Evolutionary conservation across 2,888 invertebrate species (phyloP), one percentile per base, ranked within the genome.

Genomic region (Xylota sylvarum): DNA sequence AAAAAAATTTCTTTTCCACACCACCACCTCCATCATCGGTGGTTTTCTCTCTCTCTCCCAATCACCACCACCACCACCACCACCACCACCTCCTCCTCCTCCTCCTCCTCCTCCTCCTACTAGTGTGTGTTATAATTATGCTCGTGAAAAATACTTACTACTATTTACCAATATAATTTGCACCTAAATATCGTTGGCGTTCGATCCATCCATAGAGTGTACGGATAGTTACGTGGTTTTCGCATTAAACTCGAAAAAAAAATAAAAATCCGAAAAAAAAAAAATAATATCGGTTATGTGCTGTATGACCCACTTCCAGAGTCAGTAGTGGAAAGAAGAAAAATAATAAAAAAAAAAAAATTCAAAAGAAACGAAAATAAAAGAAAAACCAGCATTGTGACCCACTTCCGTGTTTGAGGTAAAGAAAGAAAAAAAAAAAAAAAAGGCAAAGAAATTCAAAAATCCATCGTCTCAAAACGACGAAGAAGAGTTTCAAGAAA

Each of bases 361-460:
- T 55, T 43, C 19, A 62, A 82, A 86, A 86, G 86, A 86, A 86
- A 77, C 82, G 67, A 86, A 82, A 86, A 86, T 69, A 72, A 86
- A 77, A 78, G 78, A 82, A 86, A 86, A 86, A 65, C 77, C 77
- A 86, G 72, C 81, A 86, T 69, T 79, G 67, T 86, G 86, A 86
- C 86, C 86, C 82, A 86, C 82, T 86, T 86, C 82, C 82, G 77
- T 67, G 82, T 86, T 86, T 73, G 60, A 78, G 73, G 55, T 69
- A 60, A 60, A 67, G 58, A 83, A 72, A 56, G 55, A 67, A 60
- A 40, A 55, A 64, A 55, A 55, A 32, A 48, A 52, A 37, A 52
- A 46, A 50, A 55, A n/a, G n/a, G 19, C 48, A 55, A 78, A 78
- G 72, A 79, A 65, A 72, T 65, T 72, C 64, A 64, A 79, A 23